phyloP scores from a whole-genome alignment of 2,113 vertebrate species.

The Callipepla squamata region DNA sequence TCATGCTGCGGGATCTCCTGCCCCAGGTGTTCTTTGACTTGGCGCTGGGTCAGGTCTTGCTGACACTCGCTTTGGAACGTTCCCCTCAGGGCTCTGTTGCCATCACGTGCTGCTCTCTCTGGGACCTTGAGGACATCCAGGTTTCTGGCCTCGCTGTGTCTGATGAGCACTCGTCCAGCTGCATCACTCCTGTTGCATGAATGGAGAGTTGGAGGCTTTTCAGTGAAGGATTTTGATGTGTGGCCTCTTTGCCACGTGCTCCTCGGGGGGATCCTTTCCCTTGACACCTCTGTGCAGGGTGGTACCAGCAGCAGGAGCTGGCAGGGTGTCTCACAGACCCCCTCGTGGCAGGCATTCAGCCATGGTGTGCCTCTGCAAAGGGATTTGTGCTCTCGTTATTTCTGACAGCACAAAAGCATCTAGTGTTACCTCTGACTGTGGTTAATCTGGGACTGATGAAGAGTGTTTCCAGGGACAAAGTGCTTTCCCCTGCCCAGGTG shows the following conservation, averaged over 20 bases:
- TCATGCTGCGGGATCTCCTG: neutral
- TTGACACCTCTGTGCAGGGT: neutral
- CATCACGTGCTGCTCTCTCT: neutral
- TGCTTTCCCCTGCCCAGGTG: neutral
- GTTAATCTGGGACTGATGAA: neutral
- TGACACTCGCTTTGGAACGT: neutral
- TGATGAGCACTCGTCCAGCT: accelerated
- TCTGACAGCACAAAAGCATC: neutral
- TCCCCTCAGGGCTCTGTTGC: neutral
- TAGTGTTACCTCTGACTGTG: accelerated
- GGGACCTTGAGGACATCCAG: too few species aligned
- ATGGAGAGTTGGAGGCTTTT: neutral
- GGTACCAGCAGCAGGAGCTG: neutral
- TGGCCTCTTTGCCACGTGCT: neutral
- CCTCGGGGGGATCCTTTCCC: neutral
- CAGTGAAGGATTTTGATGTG: neutral
- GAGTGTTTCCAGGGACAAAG: neutral
- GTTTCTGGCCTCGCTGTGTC: neutral
- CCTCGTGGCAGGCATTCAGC: neutral
- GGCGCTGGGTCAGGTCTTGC: neutral
- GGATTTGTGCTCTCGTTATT: neutral
- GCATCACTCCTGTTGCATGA: accelerated
- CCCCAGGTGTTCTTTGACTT: neutral
- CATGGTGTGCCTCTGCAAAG: neutral
- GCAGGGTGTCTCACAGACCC: neutral